Evolutionary conservation across 1,140 invertebrate genomes (phyloP), one percentile per base, ranked within the genome.

Genomic region (Neelides sp.): DNA sequence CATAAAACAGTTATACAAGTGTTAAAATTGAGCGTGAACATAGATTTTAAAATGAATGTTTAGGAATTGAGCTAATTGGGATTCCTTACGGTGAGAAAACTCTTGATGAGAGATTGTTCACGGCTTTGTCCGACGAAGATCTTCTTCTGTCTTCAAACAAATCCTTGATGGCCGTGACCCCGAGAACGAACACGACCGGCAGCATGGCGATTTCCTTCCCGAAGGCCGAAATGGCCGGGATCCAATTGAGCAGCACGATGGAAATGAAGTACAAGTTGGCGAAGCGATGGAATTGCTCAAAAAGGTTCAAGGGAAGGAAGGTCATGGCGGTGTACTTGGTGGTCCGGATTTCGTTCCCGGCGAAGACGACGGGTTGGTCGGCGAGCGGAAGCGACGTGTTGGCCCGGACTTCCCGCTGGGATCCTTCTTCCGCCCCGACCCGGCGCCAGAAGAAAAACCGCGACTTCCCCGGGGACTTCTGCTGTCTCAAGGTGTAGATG

Each of bases 181-280:
- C 81, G 4, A 98, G 75, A 58, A 98, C 92, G 75, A 97, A 92
- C 61, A 89, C 68, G 43, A 94, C 86, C 1, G 90, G 90, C 58
- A 96, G 77, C 80, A 96, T 90, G 0, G 92, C 86, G 50, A 98
- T 78, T 72, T 96, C 92, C 68, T 93, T 95, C 52, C 88, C 91
- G 71, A 96, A 96, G 0, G 92, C 92, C 70, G 88, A 90, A 28
- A 93, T 85, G 12, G 79, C 76, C 4, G 90, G 90, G 61, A 95
- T 79, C 86, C 88, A 96, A 70, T 97, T 95, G 36, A 94, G 73
- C 53, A 96, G 71, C 48, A 96, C 88, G 62, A 98, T 95, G 65
- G 93, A 88, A 63, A 98, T 83, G 71, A 98, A 98, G 71, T 98
- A 98, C 54, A 97, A 73, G 75, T 98, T 98, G 32, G 94, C 94